A percentile compares a stretch with the other conserved stretches of the same genome.
These are phyloP conservation scores for Cichladusa arquata DNA, from an alignment of 2,113 vertebrate species.

Conservation along the genomic window DNA sequence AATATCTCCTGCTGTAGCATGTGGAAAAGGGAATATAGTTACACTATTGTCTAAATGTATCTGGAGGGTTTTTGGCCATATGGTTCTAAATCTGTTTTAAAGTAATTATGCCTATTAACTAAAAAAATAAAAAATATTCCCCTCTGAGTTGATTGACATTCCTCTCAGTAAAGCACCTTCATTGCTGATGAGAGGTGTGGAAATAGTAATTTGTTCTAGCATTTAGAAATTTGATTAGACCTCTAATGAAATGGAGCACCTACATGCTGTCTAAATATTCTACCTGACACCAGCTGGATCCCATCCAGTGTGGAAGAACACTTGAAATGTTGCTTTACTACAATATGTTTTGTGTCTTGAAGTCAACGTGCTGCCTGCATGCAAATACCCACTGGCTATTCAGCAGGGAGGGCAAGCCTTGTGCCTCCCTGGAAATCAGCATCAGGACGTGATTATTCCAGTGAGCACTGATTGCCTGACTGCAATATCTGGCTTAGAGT, in stretches of 20 bases:
- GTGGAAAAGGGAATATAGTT: constrained; percentile 38
- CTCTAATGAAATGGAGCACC: constrained; percentile 49
- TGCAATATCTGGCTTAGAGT: background rate
- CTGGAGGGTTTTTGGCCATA: constrained; percentile 55
- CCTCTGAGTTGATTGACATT: constrained; percentile 46
- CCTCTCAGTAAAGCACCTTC: constrained; percentile 19
- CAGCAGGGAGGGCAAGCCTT: background rate
- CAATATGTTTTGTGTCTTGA: constrained; percentile 7
- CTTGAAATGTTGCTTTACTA: constrained; percentile 19
- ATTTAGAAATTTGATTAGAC: constrained; percentile 55
- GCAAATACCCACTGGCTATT: background rate
- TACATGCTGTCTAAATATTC: constrained; percentile 62
- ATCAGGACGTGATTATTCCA: background rate
- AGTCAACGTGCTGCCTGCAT: background rate
- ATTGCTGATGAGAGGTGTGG: constrained; percentile 59
- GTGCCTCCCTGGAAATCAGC: background rate
- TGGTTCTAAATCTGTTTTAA: constrained; percentile 59
- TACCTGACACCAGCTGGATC: constrained; percentile 53
- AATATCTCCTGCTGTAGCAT: constrained; percentile 31
- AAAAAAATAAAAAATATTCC: constrained; percentile 47
- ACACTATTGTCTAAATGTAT: constrained; percentile 42
- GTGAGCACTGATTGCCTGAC: background rate
- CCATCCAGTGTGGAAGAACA: constrained; percentile 5
- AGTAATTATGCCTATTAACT: constrained; percentile 58
- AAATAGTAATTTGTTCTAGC: constrained; percentile 61